Evolutionary conservation across 1,140 invertebrate species (phyloP), one percentile per base, ranked within the genome.

Genomic region (Drosophila bocqueti): DNA sequence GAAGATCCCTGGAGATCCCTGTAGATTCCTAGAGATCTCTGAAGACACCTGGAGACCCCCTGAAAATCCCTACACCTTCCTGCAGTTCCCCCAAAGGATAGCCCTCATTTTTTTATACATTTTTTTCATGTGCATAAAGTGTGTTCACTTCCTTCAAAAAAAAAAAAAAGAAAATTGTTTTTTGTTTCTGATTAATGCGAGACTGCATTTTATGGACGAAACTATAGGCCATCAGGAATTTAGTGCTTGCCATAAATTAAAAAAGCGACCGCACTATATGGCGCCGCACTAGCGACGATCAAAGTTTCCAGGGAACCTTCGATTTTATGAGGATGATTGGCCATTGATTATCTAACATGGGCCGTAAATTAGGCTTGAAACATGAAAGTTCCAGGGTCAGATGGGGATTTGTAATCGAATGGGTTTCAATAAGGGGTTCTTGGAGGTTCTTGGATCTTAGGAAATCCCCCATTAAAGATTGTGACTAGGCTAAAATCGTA

Each of bases 91-190:
- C 21, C 36, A 29, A 34, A 60, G 29, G 47, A 52, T 54, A 72
- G 45, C 21, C 29, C 36, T 58, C 11, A 49, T 66, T 83, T 83
- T 83, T 80, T 80, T 65, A 11, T 18, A 50, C 10, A 64, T 61
- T 80, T 82, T 83, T 82, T 83, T 83, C 11, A 10, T 63, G 76
- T 83, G 80, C 67, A 73, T 78, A 74, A 82, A 74, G 9, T 61
- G 49, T 69, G 50, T 69, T 50, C 4, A 6, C 26, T 10, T 1
- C 11, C 2, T 3, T 36, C 65, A 45, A 36, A 75, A 45, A 42
- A 75, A 45, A 45, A 36, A 75, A 45, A 36, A 11, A 34, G 2
- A 1, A 38, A 52, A 42, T 40, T n/a, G 7, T 45, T 24, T 43
- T 31, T 26, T 46, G 6, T 24, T 42, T 16, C 16, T 62, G 31